These are phyloP conservation scores for Chloroceryle aenea DNA, from an alignment of 2,113 vertebrate genomes.

Conservation along the genomic window DNA sequence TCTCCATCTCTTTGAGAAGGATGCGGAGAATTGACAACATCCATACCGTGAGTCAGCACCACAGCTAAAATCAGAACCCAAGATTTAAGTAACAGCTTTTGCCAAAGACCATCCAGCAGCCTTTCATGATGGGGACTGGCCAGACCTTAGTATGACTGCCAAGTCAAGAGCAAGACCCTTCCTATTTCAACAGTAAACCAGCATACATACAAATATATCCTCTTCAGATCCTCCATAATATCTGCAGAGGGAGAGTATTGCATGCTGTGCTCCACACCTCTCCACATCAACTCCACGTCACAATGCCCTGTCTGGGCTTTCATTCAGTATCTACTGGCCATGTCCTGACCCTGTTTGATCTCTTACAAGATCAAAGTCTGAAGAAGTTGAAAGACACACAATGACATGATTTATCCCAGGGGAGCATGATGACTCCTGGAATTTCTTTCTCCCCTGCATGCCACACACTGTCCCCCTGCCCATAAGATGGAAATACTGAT, in stretches of 20 bases:
- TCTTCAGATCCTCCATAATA: not conserved
- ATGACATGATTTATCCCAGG: constrained; percentile 12
- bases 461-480: not conserved
- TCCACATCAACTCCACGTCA: not conserved
- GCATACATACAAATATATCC: not conserved
- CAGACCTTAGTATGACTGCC: not conserved
- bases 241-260: not conserved
- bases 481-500: not conserved
- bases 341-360: constrained; percentile 11
- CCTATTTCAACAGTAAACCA: not conserved
- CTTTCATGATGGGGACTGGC: not conserved
- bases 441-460: constrained; percentile 18
- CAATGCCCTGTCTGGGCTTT: not conserved
- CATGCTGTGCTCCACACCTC: not conserved
- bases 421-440: not conserved
- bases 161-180: not conserved
- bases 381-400: constrained; percentile 34
- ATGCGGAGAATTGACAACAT: not conserved
- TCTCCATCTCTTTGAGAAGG: not conserved
- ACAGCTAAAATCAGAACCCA: not conserved
- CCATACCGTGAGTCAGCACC: not conserved
- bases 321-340: not conserved
- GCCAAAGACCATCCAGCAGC: not conserved
- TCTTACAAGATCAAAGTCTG: constrained; percentile 33
- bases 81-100: not conserved